A percentile compares a stretch with the other conserved stretches of the same genome.
These are phyloP conservation scores for Eulacestoma nigropectus DNA, from an alignment of 2,113 vertebrate genomes.

Conservation along the genomic window DNA sequence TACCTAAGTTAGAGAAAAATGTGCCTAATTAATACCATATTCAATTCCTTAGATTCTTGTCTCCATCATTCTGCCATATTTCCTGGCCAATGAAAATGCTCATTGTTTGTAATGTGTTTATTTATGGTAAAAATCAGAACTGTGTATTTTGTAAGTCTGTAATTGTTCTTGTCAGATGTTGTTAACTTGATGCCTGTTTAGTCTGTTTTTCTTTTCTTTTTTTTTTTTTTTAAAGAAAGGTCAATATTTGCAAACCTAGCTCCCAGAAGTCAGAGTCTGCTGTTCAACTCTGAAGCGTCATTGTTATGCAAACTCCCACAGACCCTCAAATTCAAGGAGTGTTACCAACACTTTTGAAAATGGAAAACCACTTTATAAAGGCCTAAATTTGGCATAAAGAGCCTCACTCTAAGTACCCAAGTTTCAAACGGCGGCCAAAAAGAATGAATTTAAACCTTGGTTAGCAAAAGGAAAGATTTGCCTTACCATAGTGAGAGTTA, in stretches of 20 bases:
- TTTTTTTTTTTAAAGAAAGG: conserved; percentile 2
- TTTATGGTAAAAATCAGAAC: conserved; percentile 56
- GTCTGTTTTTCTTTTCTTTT: background rate
- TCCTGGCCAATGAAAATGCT: conserved; percentile 65
- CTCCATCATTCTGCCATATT: conserved; percentile 23
- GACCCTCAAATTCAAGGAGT: background rate
- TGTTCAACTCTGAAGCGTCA: background rate
- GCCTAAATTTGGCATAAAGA: background rate
- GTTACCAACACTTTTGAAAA: background rate
- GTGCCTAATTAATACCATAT: conserved; percentile 37
- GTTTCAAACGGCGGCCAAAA: conserved; percentile 43
- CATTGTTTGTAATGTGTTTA: conserved; percentile 67
- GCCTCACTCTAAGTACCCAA: background rate
- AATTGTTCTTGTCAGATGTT: conserved; percentile 57
- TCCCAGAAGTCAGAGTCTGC: conserved; percentile 12
- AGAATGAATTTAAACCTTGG: conserved; percentile 8
- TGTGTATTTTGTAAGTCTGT: conserved; percentile 59
- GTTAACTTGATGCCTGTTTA: conserved; percentile 63
- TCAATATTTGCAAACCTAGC: conserved; percentile 41
- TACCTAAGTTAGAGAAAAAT: conserved; percentile 10
- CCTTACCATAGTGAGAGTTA: conserved; percentile 64
- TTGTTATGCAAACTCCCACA: background rate
- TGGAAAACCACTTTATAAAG: background rate
- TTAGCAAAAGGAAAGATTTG: conserved; percentile 61
- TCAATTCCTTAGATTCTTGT: conserved; percentile 25